Percentiles rank a stretch among this genome's conserved stretches.
Evolutionary conservation across 2,888 invertebrate genomes (phyloP).

Genomic region (Lasioglossum lativentre): DNA sequence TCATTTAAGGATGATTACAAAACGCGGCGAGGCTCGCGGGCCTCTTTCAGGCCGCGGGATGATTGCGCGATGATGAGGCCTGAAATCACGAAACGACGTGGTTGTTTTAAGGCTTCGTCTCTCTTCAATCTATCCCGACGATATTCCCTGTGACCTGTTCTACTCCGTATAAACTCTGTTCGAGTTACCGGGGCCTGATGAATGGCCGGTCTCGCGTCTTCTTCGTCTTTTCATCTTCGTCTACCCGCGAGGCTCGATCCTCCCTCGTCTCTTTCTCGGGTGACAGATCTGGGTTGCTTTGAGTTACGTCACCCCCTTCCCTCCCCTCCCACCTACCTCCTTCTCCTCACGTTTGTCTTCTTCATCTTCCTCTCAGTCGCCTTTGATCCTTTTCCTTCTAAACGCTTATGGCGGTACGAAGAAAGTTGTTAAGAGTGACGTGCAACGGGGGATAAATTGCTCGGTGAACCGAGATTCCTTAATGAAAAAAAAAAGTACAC

Average conservation of each 20-base stretch:
- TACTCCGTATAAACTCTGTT: constrained; percentile 54
- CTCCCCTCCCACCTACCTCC: neutral
- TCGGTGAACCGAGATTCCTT: constrained; percentile 7
- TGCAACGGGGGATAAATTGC: constrained; percentile 6
- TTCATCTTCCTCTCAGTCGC: constrained; percentile 28
- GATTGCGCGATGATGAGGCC: constrained; percentile 78
- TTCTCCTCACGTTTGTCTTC: constrained; percentile 4
- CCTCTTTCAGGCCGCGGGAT: constrained; percentile 69
- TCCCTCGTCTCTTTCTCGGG: constrained; percentile 69
- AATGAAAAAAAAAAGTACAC: constrained; percentile 8
- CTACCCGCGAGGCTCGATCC: constrained; percentile 58
- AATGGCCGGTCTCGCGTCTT: constrained; percentile 67
- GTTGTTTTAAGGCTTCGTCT: constrained; percentile 44
- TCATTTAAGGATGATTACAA: constrained; percentile 78
- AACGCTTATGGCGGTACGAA: constrained; percentile 7
- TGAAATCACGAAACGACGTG: constrained; percentile 74
- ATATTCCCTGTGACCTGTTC: constrained; percentile 44
- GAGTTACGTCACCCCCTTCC: constrained; percentile 65
- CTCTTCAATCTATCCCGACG: constrained; percentile 46
- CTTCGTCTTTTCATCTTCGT: constrained; percentile 56
- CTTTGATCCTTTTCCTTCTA: constrained; percentile 15
- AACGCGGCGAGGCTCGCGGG: constrained; percentile 68
- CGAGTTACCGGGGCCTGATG: constrained; percentile 70
- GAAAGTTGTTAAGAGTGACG: neutral
- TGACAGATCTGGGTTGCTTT: constrained; percentile 81